A percentile compares a stretch with the other conserved stretches of the same genome.
These are phyloP conservation scores for Oegoconia quadripuncta DNA, from an alignment of 2,888 invertebrate genomes.

Conservation along the genomic window DNA sequence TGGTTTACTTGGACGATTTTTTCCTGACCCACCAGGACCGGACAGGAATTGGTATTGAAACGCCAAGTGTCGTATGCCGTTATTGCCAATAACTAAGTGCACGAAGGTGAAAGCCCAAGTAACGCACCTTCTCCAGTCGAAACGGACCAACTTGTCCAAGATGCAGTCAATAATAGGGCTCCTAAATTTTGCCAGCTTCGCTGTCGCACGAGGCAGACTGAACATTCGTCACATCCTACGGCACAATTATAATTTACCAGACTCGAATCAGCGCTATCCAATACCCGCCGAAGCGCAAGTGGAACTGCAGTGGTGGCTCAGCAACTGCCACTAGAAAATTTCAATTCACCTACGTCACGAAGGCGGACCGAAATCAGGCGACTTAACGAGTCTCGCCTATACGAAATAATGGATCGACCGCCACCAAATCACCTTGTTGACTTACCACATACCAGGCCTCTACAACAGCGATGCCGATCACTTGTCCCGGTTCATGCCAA, in stretches of 20 bases:
- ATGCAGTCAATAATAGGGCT: slow-evolving; percentile 13
- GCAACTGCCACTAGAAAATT: slow-evolving; percentile 1
- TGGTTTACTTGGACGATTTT: too few relatives aligned
- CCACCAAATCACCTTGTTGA: slow-evolving; percentile 11
- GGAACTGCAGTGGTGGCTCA: slow-evolving; percentile 16
- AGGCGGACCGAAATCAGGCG: slow-evolving; percentile 29
- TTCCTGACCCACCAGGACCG: too few relatives aligned
- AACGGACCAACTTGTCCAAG: too few relatives aligned
- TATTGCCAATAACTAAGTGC: too few relatives aligned
- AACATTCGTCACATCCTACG: slow-evolving; percentile 5
- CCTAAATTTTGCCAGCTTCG: slow-evolving; percentile 18
- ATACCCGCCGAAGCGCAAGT: too few relatives aligned
- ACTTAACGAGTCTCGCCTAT: slow-evolving; percentile 18
- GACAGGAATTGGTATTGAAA: too few relatives aligned
- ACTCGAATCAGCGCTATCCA: neutral
- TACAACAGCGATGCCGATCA: slow-evolving; percentile 26
- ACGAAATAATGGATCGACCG: too few relatives aligned
- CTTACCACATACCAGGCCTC: slow-evolving; percentile 24
- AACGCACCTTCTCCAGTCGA: too few relatives aligned
- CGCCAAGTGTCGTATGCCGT: too few relatives aligned
- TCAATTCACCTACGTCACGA: slow-evolving; percentile 24
- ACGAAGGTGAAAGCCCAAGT: too few relatives aligned
- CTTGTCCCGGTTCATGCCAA: slow-evolving; percentile 15
- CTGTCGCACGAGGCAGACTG: slow-evolving; percentile 13
- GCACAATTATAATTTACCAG: neutral